Percentiles rank a stretch among this genome's conserved stretches.
Conservation (phyloP, 1,140 invertebrate genomes). For the Drosophila carrolli region DNA sequence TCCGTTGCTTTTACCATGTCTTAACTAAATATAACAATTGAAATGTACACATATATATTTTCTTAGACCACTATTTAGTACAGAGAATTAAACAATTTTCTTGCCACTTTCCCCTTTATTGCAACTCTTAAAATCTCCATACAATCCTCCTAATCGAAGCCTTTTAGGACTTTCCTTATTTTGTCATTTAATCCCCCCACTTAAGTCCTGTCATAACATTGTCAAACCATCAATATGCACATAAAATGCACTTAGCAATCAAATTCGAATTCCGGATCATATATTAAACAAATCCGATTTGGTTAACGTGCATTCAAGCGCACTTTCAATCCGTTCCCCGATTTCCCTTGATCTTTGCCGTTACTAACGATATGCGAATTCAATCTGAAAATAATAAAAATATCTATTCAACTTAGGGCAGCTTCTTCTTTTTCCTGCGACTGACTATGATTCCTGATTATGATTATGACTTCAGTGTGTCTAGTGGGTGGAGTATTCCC, state of each 20-base stretch:
- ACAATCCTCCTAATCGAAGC: background rate
- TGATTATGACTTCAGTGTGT: slow-evolving; percentile 71
- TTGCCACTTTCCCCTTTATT: background rate
- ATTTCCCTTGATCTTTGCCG: slow-evolving; percentile 23
- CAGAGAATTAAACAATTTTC: no score
- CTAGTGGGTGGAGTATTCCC: slow-evolving; percentile 2
- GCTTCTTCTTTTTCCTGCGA: slow-evolving; percentile 11
- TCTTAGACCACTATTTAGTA: no score
- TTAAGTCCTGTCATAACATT: slow-evolving; percentile 48
- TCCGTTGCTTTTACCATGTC: no score
- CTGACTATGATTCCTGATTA: slow-evolving; percentile 73
- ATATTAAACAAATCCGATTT: slow-evolving; percentile 75
- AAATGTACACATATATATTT: no score
- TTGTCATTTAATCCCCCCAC: slow-evolving; percentile 26
- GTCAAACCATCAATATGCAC: slow-evolving; percentile 14
- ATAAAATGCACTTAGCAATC: slow-evolving; percentile 47
- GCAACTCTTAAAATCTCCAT: background rate
- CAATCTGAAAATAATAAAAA: slow-evolving; percentile 81
- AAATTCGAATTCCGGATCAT: slow-evolving; percentile 72
- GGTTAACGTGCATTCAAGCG: slow-evolving; percentile 50
- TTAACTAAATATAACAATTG: no score
- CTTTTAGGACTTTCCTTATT: slow-evolving; percentile 3
- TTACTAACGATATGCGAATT: slow-evolving; percentile 72
- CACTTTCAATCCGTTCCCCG: slow-evolving; percentile 5
- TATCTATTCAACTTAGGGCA: slow-evolving; percentile 57